A percentile compares a stretch with the other conserved stretches of the same genome.
These are phyloP conservation scores for Watsonalla binaria DNA, from an alignment of 2,888 invertebrate species.

Conservation along the genomic window DNA sequence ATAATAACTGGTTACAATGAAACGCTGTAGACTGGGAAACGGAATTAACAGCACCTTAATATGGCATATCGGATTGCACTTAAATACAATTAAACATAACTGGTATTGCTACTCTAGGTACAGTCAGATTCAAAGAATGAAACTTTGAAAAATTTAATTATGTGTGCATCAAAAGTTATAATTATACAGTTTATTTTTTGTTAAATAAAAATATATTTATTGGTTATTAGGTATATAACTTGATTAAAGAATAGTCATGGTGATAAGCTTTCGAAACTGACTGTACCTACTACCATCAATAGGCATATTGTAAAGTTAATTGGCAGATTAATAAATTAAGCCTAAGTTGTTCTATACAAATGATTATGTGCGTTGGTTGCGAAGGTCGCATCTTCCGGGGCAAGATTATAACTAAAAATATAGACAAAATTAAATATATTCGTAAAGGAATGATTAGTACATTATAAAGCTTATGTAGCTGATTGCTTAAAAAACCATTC, in stretches of 20 bases:
- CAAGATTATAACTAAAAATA: constrained; percentile 15
- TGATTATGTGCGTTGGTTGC: constrained; percentile 47
- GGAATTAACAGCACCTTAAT: constrained; percentile 60
- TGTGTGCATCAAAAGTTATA: no score
- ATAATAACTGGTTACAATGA: constrained; percentile 29
- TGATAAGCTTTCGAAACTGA: no score
- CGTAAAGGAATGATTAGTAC: constrained; percentile 30
- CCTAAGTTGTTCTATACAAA: constrained; percentile 40
- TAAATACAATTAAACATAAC: constrained; percentile 14
- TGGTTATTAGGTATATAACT: no score
- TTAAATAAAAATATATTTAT: no score
- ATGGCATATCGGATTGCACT: constrained; percentile 30
- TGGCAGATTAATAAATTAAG: constrained; percentile 32
- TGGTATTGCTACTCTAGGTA: constrained; percentile 5
- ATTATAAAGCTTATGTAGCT: constrained; percentile 19
- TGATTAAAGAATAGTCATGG: no score
- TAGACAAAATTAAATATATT: constrained; percentile 11
- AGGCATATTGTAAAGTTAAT: constrained; percentile 14
- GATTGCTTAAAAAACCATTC: not conserved
- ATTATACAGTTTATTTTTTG: no score
- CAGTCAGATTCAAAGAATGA: no score
- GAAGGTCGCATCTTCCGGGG: constrained; percentile 16
- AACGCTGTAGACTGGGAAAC: constrained; percentile 43
- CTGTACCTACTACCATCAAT: not conserved
- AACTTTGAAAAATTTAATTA: no score